Percentiles rank a stretch among this genome's conserved stretches.
Evolutionary conservation across 2,888 invertebrate genomes (phyloP).

Genomic region (Leptopilina myrica): DNA sequence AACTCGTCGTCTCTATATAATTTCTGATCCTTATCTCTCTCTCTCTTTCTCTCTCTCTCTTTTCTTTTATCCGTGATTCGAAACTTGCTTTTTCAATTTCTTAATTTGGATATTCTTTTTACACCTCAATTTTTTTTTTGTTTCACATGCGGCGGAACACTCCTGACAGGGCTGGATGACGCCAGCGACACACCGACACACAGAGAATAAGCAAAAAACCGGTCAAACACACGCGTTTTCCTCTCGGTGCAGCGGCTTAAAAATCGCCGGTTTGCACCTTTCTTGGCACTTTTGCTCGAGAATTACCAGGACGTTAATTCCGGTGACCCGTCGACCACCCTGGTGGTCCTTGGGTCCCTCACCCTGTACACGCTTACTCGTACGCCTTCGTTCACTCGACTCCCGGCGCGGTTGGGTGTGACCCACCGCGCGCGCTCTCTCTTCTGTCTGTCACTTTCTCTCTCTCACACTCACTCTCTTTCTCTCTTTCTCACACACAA

Average conservation of each 20-base stretch:
- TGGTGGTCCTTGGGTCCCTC: constrained; percentile 45
- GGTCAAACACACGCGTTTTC: constrained; percentile 4
- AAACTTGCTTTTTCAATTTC: background rate
- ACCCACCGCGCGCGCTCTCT: constrained; percentile 67
- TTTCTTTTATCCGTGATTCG: background rate
- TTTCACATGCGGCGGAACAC: constrained; percentile 38
- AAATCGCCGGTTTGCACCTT: constrained; percentile 34
- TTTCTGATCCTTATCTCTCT: constrained; percentile 10
- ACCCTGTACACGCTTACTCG: constrained; percentile 43
- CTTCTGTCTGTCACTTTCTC: constrained; percentile 55
- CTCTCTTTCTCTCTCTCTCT: background rate
- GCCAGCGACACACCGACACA: constrained; percentile 62
- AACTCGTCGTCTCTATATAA: constrained; percentile 36
- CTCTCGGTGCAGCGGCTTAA: constrained; percentile 39
- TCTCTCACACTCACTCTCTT: background rate
- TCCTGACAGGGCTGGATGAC: constrained; percentile 59
- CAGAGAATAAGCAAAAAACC: constrained; percentile 12
- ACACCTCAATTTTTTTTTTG: background rate
- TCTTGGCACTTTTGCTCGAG: constrained; percentile 22
- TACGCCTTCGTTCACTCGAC: constrained; percentile 66
- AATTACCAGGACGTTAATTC: constrained; percentile 22
- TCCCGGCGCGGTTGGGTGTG: constrained; percentile 72
- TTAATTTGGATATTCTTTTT: background rate
- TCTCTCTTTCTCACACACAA: constrained; percentile 10
- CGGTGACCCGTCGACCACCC: constrained; percentile 42